Evolutionary conservation across 2,113 vertebrate species (phyloP).

Genomic region (Spermophilus dauricus): DNA sequence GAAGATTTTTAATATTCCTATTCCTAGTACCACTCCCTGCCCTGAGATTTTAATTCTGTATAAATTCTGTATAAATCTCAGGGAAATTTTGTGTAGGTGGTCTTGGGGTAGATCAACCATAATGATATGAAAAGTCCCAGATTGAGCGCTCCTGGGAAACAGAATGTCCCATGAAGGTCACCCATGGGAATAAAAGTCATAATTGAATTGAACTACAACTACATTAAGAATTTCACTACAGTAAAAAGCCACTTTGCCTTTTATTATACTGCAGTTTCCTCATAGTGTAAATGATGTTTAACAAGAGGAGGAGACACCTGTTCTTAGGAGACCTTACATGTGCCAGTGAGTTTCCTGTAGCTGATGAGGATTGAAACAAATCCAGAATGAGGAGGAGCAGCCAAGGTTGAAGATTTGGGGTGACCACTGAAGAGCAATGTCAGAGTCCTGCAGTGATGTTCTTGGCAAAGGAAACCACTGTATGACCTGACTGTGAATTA

Average conservation of each 20-base stretch:
- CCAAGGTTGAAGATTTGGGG: background rate
- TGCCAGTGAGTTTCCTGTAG: conserved; percentile 39
- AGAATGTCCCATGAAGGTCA: conserved; percentile 26
- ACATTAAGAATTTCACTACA: conserved; percentile 58
- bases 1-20: conserved; percentile 16
- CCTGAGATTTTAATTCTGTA: background rate
- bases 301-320: conserved; percentile 52
- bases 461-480: background rate
- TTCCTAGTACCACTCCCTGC: background rate
- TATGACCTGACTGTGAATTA: background rate
- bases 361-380: conserved; percentile 31
- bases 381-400: conserved; percentile 47
- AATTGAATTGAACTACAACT: conserved; percentile 23
- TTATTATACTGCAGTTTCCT: conserved; percentile 58
- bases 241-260: conserved; percentile 52
- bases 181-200: conserved; percentile 13
- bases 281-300: conserved; percentile 69
- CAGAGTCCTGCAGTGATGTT: background rate
- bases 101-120: background rate
- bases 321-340: conserved; percentile 50
- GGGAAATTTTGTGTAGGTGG: background rate
- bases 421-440: background rate
- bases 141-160: conserved; percentile 1
- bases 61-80: background rate
- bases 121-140: conserved; percentile 11